Conservation (phyloP, 2,797 vertebrate species). For the Microchirus variegatus region DNA sequence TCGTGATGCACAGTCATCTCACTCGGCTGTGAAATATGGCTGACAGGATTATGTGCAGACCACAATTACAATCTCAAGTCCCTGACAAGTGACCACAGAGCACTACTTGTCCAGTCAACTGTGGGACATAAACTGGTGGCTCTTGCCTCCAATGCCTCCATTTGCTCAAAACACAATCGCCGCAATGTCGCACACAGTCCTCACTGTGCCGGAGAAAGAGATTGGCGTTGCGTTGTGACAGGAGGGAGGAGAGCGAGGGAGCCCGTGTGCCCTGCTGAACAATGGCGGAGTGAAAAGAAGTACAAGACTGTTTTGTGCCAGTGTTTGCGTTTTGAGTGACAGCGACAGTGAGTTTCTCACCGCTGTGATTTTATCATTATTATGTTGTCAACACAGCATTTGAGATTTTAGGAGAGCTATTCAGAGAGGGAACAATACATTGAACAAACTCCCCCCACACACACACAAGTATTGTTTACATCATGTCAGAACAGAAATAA, state of each 20-base stretch:
- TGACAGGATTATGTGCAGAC: slow-evolving; percentile 63
- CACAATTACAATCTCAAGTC: slow-evolving; percentile 56
- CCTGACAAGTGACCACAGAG: slow-evolving; percentile 67
- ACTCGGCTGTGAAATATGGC: slow-evolving; percentile 67
- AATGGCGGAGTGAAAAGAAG: slow-evolving; percentile 39
- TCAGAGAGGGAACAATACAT: slow-evolving; percentile 11
- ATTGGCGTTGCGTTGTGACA: slow-evolving; percentile 52
- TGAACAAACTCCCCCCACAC: not conserved
- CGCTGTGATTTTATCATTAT: slow-evolving; percentile 25
- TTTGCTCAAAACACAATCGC: slow-evolving; percentile 60
- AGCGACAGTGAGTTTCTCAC: slow-evolving; percentile 23
- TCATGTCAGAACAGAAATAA: too few relatives aligned
- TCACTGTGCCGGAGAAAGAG: slow-evolving; percentile 29
- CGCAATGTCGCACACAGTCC: slow-evolving; percentile 52
- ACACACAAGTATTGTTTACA: not conserved
- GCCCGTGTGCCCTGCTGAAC: slow-evolving; percentile 45
- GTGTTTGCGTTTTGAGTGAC: slow-evolving; percentile 14
- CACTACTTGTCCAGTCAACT: slow-evolving; percentile 61
- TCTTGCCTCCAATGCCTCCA: slow-evolving; percentile 52
- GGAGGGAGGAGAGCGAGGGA: slow-evolving; percentile 22
- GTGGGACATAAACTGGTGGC: slow-evolving; percentile 60
- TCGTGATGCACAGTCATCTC: slow-evolving; percentile 54
- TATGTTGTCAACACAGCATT: slow-evolving; percentile 3
- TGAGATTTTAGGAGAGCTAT: not conserved
- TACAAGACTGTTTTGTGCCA: too few relatives aligned